Percentiles rank a stretch among this genome's conserved stretches.
Conservation (phyloP, 2,888 invertebrate species). For the Halictus quadricinctus region DNA sequence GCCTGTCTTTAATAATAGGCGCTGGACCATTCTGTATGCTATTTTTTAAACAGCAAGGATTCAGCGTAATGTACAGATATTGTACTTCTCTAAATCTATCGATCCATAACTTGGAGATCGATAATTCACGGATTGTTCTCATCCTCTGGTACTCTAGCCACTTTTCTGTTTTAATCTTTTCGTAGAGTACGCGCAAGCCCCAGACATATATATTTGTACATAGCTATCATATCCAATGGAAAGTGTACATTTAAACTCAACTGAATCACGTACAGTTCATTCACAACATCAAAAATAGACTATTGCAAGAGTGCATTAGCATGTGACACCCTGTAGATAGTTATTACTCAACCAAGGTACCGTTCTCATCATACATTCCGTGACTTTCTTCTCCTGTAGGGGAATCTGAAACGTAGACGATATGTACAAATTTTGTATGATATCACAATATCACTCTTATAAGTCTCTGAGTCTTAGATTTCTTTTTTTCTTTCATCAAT, state of each 20-base stretch:
- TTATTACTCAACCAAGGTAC: slow-evolving; percentile 74
- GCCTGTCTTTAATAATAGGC: slow-evolving; percentile 70
- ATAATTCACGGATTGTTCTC: slow-evolving; percentile 64
- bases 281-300: slow-evolving; percentile 82
- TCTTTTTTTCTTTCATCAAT: slow-evolving; percentile 37
- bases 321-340: slow-evolving; percentile 75
- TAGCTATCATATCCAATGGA: slow-evolving; percentile 80
- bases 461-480: slow-evolving; percentile 61
- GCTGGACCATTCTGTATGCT: slow-evolving; percentile 69
- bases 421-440: slow-evolving; percentile 74
- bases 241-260: slow-evolving; percentile 77
- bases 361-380: slow-evolving; percentile 65
- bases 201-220: slow-evolving; percentile 79
- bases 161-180: slow-evolving; percentile 66
- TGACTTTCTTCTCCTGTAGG: slow-evolving; percentile 66
- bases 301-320: slow-evolving; percentile 80
- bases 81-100: slow-evolving; percentile 69
- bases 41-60: slow-evolving; percentile 68
- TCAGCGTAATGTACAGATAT: slow-evolving; percentile 71
- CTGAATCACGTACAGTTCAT: slow-evolving; percentile 78
- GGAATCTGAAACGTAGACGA: slow-evolving; percentile 73
- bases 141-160: slow-evolving; percentile 55
- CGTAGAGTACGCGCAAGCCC: slow-evolving; percentile 76
- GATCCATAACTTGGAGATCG: slow-evolving; percentile 63
- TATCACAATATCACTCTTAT: slow-evolving; percentile 69